Percentiles rank a stretch among this genome's conserved stretches.
Evolutionary conservation across 2,888 invertebrate species (phyloP).

Genomic region (Pterostichus niger): DNA sequence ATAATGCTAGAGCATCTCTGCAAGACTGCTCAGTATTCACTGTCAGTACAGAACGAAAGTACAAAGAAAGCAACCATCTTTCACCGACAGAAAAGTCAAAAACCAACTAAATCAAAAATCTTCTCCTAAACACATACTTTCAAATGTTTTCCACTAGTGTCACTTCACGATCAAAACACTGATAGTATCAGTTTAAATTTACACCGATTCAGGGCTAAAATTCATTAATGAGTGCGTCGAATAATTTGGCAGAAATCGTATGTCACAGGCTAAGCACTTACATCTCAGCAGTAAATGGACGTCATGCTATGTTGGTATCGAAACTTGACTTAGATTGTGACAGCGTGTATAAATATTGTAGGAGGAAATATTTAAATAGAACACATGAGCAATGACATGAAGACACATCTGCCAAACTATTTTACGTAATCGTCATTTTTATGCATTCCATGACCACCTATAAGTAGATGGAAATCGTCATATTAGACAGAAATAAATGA

Average conservation of each 20-base stretch:
- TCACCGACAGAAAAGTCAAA: neutral
- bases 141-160: neutral
- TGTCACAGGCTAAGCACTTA: conserved; percentile 45
- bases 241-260: conserved; percentile 32
- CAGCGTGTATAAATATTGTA: conserved; percentile 58
- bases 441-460: conserved; percentile 40
- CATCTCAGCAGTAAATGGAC: conserved; percentile 23
- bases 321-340: conserved; percentile 54
- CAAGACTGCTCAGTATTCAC: conserved; percentile 2
- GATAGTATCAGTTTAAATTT: neutral
- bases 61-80: conserved; percentile 18
- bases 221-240: conserved; percentile 43
- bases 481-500: conserved; percentile 29
- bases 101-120: neutral
- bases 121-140: neutral
- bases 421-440: conserved; percentile 52
- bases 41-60: conserved; percentile 8
- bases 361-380: conserved; percentile 60
- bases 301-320: conserved; percentile 22
- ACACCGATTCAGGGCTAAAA: conserved; percentile 26
- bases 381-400: conserved; percentile 50
- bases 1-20: neutral
- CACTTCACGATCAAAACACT: neutral
- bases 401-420: conserved; percentile 44
- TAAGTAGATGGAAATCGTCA: conserved; percentile 36